Percentiles rank a stretch among this genome's conserved stretches.
These are phyloP conservation scores for Anguilla marmorata DNA, from an alignment of 2,797 vertebrate genomes.

Conservation along the genomic window DNA sequence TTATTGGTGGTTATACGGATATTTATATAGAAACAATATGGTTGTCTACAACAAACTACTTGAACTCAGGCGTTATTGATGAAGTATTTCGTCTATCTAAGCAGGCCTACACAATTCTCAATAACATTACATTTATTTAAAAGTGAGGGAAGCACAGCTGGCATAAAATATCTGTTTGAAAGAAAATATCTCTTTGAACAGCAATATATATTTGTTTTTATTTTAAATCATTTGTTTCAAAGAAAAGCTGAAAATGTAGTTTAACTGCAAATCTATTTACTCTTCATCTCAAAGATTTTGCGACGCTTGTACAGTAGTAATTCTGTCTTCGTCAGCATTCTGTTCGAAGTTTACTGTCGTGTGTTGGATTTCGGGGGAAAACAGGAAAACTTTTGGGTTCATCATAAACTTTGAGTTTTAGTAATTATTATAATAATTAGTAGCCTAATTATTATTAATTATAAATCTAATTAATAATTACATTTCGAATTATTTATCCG, in stretches of 20 bases:
- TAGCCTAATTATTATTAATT: neutral
- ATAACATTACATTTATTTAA: neutral
- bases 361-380: neutral
- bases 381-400: neutral
- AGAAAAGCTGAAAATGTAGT: neutral
- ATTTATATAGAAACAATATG: neutral
- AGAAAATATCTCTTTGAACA: neutral
- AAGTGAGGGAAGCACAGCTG: neutral
- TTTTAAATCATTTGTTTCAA: neutral
- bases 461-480: neutral
- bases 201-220: neutral
- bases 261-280: neutral
- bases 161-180: neutral
- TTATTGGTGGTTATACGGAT: neutral
- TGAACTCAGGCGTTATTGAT: neutral
- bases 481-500: too few relatives aligned
- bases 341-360: neutral
- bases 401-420: neutral
- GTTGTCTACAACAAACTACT: neutral
- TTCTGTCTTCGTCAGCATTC: neutral
- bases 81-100: neutral
- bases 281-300: neutral
- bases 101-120: too few relatives aligned
- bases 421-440: neutral
- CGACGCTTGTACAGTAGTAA: neutral